phyloP scores from a whole-genome alignment of 2,797 vertebrate species.

The Caiman crocodilus region DNA sequence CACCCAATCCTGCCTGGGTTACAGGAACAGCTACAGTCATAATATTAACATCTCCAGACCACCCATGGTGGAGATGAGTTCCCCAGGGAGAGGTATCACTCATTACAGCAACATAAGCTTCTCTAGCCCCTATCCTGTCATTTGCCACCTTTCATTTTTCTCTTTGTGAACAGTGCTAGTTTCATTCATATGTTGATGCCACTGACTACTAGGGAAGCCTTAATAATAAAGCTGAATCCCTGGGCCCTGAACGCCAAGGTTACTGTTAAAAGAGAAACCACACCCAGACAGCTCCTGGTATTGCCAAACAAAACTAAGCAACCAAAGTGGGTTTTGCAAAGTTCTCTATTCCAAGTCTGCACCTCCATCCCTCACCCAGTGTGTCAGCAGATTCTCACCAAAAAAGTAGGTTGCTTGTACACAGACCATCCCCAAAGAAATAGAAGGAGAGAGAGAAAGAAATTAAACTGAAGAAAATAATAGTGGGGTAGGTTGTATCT shows the following conservation, averaged over 20 bases:
- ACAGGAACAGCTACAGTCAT: constrained; percentile 59
- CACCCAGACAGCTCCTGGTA: neutral
- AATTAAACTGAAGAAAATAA: neutral
- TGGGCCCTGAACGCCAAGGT: neutral
- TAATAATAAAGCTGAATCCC: neutral
- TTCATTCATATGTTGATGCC: neutral
- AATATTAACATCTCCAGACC: constrained; percentile 48
- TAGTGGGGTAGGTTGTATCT: neutral
- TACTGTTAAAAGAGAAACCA: neutral
- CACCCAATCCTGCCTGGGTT: constrained; percentile 72
- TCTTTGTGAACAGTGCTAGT: neutral
- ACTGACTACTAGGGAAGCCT: neutral
- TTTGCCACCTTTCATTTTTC: neutral
- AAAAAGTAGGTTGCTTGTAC: neutral
- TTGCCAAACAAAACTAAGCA: neutral
- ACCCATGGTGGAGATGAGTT: constrained; percentile 32
- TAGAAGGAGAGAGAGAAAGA: neutral
- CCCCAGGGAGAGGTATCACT: constrained; percentile 53
- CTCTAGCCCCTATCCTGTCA: neutral
- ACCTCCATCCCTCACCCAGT: neutral
- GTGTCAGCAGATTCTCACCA: neutral
- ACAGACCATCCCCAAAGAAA: neutral
- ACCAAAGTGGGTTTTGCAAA: neutral
- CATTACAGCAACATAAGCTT: neutral
- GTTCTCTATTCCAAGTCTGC: too few species aligned